phyloP scores from a whole-genome alignment of 2,113 vertebrate species.

The Amblyornis subalaris region DNA sequence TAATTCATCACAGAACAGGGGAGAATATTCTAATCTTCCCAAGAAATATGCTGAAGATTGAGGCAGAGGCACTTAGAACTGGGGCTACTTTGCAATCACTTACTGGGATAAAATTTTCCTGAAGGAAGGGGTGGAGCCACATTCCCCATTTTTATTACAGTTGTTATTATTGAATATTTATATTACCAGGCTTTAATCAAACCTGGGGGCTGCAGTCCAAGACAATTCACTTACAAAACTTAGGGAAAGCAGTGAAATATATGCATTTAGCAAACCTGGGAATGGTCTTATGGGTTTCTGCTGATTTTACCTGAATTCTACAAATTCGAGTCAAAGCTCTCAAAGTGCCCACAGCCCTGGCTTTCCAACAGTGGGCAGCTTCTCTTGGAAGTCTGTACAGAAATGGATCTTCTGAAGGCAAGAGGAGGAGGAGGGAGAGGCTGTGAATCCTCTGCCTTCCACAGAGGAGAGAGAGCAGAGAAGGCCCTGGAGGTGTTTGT shows the following conservation, averaged over 20 bases:
- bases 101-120: slow-evolving; percentile 8
- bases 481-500: background rate
- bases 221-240: background rate
- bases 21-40: slow-evolving; percentile 51
- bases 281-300: background rate
- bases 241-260: background rate
- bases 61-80: slow-evolving; percentile 19
- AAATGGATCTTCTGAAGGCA: background rate
- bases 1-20: slow-evolving; percentile 65
- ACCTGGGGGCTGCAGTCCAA: background rate
- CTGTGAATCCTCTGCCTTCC: background rate
- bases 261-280: background rate
- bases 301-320: background rate
- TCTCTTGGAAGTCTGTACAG: background rate
- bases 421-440: background rate
- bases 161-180: background rate
- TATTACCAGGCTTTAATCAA: background rate
- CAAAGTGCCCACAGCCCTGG: background rate
- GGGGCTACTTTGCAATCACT: background rate
- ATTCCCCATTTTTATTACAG: background rate
- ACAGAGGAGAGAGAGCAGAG: background rate
- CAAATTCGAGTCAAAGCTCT: background rate
- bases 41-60: slow-evolving; percentile 34
- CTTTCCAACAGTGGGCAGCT: background rate
- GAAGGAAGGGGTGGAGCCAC: background rate